Conservation (phyloP, 2,888 invertebrate genomes). For the Rotaria socialis region DNA sequence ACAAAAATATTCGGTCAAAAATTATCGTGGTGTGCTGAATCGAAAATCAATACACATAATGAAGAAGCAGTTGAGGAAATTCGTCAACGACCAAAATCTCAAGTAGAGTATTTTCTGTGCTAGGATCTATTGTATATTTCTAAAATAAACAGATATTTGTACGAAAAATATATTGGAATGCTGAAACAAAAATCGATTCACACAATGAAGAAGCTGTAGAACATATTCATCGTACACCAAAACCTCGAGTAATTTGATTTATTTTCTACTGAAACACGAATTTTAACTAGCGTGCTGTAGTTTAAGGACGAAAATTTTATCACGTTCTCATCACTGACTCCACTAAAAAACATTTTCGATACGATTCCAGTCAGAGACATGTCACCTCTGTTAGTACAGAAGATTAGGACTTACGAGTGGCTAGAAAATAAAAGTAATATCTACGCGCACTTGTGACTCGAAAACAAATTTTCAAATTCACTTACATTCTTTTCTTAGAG, state of each 20-base stretch:
- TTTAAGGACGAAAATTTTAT: no score
- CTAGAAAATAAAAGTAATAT: no score
- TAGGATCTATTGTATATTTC: background rate
- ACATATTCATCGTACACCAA: background rate
- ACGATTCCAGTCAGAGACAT: no score
- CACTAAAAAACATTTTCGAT: no score
- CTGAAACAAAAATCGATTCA: background rate
- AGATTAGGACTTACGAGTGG: no score
- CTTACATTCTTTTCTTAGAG: no score
- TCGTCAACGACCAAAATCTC: background rate
- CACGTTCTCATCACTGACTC: no score
- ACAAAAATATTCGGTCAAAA: background rate
- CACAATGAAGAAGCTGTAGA: background rate
- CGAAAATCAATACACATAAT: background rate
- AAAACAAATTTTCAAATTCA: no score
- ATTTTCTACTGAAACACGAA: no score
- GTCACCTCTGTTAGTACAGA: no score
- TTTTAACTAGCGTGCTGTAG: no score
- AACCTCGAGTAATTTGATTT: background rate
- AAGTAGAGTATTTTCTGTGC: background rate
- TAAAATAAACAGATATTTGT: background rate
- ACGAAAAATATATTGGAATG: background rate
- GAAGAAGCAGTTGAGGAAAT: background rate
- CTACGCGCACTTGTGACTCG: no score
- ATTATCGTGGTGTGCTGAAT: background rate